A percentile compares a stretch with the other conserved stretches of the same genome.
phyloP scores from a whole-genome alignment of 2,888 invertebrate species.

The Pristionchus maxplancki region DNA sequence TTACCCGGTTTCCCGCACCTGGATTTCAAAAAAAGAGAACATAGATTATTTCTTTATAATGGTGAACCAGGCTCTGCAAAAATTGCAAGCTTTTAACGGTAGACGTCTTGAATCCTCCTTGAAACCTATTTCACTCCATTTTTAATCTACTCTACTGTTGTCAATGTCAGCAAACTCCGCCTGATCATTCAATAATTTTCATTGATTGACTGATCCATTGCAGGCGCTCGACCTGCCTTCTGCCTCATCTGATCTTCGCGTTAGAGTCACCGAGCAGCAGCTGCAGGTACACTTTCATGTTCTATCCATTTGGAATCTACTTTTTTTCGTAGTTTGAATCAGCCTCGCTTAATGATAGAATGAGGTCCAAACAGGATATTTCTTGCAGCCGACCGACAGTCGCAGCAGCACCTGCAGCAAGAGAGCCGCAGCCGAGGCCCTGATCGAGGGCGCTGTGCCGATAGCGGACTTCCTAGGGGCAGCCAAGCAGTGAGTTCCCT shows the following conservation, averaged over 20 bases:
- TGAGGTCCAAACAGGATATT: too few relatives aligned
- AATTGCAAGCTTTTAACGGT: background rate
- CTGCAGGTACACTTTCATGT: background rate
- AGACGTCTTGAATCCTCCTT: background rate
- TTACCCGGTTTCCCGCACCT: too few relatives aligned
- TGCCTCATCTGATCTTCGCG: background rate
- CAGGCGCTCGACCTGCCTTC: conserved; percentile 44
- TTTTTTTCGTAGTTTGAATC: too few relatives aligned
- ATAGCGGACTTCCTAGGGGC: conserved; percentile 46
- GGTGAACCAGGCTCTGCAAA: too few relatives aligned
- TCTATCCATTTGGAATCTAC: too few relatives aligned
- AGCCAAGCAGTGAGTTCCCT: conserved; percentile 46
- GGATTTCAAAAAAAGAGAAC: too few relatives aligned
- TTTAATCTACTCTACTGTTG: too few relatives aligned
- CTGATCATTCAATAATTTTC: too few relatives aligned
- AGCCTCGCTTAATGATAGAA: too few relatives aligned
- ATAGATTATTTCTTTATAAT: too few relatives aligned
- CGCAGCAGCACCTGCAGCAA: background rate
- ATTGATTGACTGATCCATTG: too few relatives aligned
- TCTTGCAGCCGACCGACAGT: background rate
- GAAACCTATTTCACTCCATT: background rate
- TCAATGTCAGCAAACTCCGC: too few relatives aligned
- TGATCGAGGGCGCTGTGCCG: conserved; percentile 16
- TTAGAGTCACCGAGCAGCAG: background rate
- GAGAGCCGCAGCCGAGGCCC: background rate